phyloP scores from a whole-genome alignment of 2,797 vertebrate species.

The Paratrypauchen microcephalus region DNA sequence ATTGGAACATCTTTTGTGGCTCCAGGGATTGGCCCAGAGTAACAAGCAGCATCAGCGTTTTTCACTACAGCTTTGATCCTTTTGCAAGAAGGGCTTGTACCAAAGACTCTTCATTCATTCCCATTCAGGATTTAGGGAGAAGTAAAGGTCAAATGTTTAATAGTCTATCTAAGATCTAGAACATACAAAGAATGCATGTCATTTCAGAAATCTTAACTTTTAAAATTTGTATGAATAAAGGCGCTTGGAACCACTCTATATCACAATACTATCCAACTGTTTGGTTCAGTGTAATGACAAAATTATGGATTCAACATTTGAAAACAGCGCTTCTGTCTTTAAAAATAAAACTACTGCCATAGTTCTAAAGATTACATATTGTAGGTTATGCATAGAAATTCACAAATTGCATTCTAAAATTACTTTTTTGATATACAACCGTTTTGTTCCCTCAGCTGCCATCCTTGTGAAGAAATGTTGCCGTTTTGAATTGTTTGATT shows the following conservation, averaged over 20 bases:
- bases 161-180: neutral
- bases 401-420: neutral
- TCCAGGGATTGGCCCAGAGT: conserved; percentile 47
- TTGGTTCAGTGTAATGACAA: too few species aligned
- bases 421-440: neutral
- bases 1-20: conserved; percentile 64
- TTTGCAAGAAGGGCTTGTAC: conserved; percentile 30
- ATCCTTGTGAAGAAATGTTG: too few species aligned
- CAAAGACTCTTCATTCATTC: conserved; percentile 23
- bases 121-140: conserved; percentile 7
- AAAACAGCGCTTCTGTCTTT: too few species aligned
- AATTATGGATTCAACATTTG: too few species aligned
- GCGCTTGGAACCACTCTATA: too few species aligned
- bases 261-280: too few species aligned
- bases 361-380: too few species aligned
- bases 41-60: conserved; percentile 71
- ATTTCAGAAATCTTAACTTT: neutral
- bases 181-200: neutral
- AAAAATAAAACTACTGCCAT: too few species aligned
- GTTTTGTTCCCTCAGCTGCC: too few species aligned
- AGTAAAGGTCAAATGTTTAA: neutral
- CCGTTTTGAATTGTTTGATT: too few species aligned
- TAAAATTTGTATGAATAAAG: too few species aligned
- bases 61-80: conserved; percentile 65
- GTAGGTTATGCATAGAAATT: too few species aligned